These are phyloP conservation scores for Amiota communis DNA, from an alignment of 2,888 invertebrate species.

Conservation along the genomic window DNA sequence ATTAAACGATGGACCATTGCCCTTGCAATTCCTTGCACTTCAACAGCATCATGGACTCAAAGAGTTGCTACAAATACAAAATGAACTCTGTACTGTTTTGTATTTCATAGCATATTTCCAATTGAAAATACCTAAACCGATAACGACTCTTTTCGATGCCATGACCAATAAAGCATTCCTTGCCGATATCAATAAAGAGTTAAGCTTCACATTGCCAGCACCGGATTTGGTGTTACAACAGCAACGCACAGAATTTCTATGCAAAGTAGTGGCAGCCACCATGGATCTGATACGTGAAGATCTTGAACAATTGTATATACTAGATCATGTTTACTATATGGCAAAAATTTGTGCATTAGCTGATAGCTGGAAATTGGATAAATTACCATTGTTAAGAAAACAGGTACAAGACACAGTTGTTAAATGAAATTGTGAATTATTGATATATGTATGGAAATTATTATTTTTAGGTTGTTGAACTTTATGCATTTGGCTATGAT, in stretches of 20 bases:
- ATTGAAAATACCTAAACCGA: slow-evolving; percentile 82
- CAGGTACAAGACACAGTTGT: slow-evolving; percentile 75
- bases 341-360: slow-evolving; percentile 81
- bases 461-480: slow-evolving; percentile 75
- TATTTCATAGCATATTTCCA: slow-evolving; percentile 86
- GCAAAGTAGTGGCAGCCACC: slow-evolving; percentile 82
- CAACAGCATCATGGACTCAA: slow-evolving; percentile 84
- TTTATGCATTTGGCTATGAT: slow-evolving; percentile 80
- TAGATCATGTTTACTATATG: slow-evolving; percentile 80
- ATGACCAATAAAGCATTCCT: slow-evolving; percentile 76
- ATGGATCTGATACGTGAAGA: slow-evolving; percentile 82
- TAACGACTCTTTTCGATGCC: slow-evolving; percentile 85
- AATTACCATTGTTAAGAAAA: slow-evolving; percentile 82
- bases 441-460: neutral
- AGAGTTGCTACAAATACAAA: slow-evolving; percentile 85
- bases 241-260: slow-evolving; percentile 82
- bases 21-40: slow-evolving; percentile 82
- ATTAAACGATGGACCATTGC: slow-evolving; percentile 73
- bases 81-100: slow-evolving; percentile 84
- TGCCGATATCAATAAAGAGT: slow-evolving; percentile 73
- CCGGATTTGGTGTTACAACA: slow-evolving; percentile 81
- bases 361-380: slow-evolving; percentile 84
- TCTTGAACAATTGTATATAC: slow-evolving; percentile 74
- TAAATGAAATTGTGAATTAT: neutral
- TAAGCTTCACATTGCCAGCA: slow-evolving; percentile 77